Evolutionary conservation across 2,888 invertebrate species (phyloP).

Genomic region (Atrina japonica): DNA sequence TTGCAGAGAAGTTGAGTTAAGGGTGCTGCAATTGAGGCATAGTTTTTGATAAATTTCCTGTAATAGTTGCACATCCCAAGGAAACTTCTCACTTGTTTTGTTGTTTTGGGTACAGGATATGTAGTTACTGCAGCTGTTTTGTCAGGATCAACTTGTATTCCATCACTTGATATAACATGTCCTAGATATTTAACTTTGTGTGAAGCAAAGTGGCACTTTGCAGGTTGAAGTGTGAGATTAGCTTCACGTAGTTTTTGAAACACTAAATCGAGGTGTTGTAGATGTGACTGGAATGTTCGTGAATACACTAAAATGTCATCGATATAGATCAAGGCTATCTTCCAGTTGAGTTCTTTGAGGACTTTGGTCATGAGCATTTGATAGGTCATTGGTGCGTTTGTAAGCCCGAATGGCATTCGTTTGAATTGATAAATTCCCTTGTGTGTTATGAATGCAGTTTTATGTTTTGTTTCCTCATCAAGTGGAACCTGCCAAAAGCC

Average conservation of each 20-base stretch:
- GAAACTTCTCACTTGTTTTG: slow-evolving; percentile 24
- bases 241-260: slow-evolving; percentile 47
- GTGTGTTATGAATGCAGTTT: slow-evolving; percentile 35
- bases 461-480: slow-evolving; percentile 26
- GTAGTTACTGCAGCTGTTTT: slow-evolving; percentile 46
- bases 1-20: slow-evolving; percentile 46
- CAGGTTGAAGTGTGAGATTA: slow-evolving; percentile 49
- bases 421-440: slow-evolving; percentile 39
- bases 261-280: slow-evolving; percentile 42
- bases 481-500: slow-evolving; percentile 15
- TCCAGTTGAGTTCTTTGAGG: slow-evolving; percentile 45
- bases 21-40: slow-evolving; percentile 48
- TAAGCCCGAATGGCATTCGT: slow-evolving; percentile 45
- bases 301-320: slow-evolving; percentile 54
- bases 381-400: slow-evolving; percentile 45
- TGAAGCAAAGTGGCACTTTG: slow-evolving; percentile 50
- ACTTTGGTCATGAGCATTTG: slow-evolving; percentile 47
- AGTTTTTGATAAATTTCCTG: slow-evolving; percentile 38
- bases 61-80: slow-evolving; percentile 30
- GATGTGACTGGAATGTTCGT: slow-evolving; percentile 42
- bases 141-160: slow-evolving; percentile 45
- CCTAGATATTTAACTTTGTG: slow-evolving; percentile 52
- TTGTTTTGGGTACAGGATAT: slow-evolving; percentile 34
- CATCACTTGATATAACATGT: slow-evolving; percentile 50
- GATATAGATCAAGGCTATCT: slow-evolving; percentile 53